Percentiles rank a stretch among this genome's conserved stretches.
Evolutionary conservation across 1,140 invertebrate genomes (phyloP).

Genomic region (Hyposmocoma kahamanoa): DNA sequence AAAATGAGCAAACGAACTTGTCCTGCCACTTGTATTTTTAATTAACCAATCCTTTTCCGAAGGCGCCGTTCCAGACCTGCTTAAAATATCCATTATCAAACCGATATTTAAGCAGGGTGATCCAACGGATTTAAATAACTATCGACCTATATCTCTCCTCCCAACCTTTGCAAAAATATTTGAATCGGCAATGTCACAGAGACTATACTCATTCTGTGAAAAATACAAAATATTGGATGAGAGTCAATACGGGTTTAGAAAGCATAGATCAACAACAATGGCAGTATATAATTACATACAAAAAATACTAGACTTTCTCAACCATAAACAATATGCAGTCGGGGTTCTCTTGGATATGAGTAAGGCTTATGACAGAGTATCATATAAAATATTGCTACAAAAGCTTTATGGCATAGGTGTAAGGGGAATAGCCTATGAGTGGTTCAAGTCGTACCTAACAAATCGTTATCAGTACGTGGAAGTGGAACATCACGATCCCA

Average conservation of each 20-base stretch:
- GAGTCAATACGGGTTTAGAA: background rate
- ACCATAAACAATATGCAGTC: background rate
- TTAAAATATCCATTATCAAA: slow-evolving; percentile 2
- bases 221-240: background rate
- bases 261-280: background rate
- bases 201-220: background rate
- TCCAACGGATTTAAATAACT: background rate
- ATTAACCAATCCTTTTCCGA: slow-evolving; percentile 5
- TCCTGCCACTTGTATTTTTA: background rate
- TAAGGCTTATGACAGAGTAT: background rate
- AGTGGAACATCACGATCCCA: too few species aligned
- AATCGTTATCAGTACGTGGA: too few species aligned
- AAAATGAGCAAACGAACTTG: slow-evolving; percentile 2
- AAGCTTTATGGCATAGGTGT: background rate
- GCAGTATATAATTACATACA: too few species aligned
- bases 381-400: background rate
- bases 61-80: background rate
- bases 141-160: slow-evolving; percentile 4
- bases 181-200: background rate
- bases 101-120: slow-evolving; percentile 1
- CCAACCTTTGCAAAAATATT: slow-evolving; percentile 2
- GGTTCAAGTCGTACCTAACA: slow-evolving; percentile 1
- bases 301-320: too few species aligned
- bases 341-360: background rate
- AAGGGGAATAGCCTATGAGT: background rate